Evolutionary conservation across 2,113 vertebrate genomes (phyloP), one percentile per base, ranked within the genome.

Genomic region (Elachura formosa): DNA sequence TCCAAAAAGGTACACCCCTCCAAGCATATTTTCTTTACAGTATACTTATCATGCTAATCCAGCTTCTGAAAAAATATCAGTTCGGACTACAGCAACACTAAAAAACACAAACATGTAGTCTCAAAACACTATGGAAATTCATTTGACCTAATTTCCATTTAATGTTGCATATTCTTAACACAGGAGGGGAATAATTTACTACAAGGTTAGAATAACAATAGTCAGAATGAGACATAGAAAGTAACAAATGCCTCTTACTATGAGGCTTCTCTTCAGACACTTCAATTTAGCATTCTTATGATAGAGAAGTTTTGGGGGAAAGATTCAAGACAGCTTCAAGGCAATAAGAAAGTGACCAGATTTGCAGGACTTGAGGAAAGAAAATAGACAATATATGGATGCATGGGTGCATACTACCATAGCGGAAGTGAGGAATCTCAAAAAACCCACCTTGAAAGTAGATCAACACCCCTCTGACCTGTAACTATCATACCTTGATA

Each of bases 331-430:
- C 12, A 46, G 13, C n/a, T 64, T 80, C 22, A 77, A 62, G 11
- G 23, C 11, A 56, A 16, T 81, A 52, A 78, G 23, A 33, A 87
- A 84, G 5, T 17, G 4, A 78, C 3, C 11, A 28, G 6, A 78
- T n/a, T 71, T 89, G 5, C 28, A 71, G 15, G 14, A 78, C 28
- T 52, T 28, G 10, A 56, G 33, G 52, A 63, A 68, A 51, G 31
- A 91, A 41, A 46, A 51, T 21, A 29, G 21, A 19, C 22, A 29
- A 55, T 2, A 48, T 8, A 24, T 12, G 8, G 34, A 66, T 12
- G 5, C 0, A 0, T 29, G 3, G 31, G 17, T 29, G 6, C 11
- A 31, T 25, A 41, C 4, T 33, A 41, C 4, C 22, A 7, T 2
- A 79, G 18, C 0, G 72, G 31, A 86, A 75, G 22, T 3, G 0